phyloP scores from a whole-genome alignment of 2,113 vertebrate genomes.

The Macrotis lagotis region DNA sequence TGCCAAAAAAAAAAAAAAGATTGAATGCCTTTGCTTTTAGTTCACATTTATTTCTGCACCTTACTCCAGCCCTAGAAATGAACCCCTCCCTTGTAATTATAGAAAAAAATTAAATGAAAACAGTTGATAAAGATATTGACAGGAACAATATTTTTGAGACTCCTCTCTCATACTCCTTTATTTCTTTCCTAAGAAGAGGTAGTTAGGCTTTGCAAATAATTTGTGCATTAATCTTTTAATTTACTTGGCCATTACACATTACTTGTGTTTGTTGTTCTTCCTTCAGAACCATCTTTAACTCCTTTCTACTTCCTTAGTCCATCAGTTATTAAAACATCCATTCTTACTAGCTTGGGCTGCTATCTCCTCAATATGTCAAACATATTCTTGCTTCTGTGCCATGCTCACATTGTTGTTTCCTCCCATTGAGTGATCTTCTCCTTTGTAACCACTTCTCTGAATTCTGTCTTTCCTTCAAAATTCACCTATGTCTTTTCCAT shows the following conservation, averaged over 20 bases:
- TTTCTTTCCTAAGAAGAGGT: not conserved
- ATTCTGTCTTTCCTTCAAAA: not conserved
- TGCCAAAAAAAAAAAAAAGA: too few relatives aligned
- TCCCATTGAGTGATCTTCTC: not conserved
- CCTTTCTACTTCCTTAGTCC: not conserved
- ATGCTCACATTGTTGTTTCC: not conserved
- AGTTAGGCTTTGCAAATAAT: not conserved
- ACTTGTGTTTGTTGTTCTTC: not conserved
- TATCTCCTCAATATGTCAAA: not conserved
- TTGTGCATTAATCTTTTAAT: not conserved
- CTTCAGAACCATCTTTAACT: not conserved
- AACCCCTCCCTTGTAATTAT: not conserved
- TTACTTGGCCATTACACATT: not conserved
- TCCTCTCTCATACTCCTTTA: not conserved
- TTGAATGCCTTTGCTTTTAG: not conserved
- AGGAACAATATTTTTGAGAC: not conserved
- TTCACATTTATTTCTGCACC: not conserved
- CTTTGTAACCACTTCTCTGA: not conserved
- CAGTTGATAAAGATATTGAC: not conserved
- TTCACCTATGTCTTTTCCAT: not conserved
- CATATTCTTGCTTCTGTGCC: not conserved
- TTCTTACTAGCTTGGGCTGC: not conserved
- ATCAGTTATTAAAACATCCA: not conserved
- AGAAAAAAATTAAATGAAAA: not conserved
- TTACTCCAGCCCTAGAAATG: not conserved